phyloP scores from a whole-genome alignment of 2,888 invertebrate genomes.

The Caradrina kadenii region DNA sequence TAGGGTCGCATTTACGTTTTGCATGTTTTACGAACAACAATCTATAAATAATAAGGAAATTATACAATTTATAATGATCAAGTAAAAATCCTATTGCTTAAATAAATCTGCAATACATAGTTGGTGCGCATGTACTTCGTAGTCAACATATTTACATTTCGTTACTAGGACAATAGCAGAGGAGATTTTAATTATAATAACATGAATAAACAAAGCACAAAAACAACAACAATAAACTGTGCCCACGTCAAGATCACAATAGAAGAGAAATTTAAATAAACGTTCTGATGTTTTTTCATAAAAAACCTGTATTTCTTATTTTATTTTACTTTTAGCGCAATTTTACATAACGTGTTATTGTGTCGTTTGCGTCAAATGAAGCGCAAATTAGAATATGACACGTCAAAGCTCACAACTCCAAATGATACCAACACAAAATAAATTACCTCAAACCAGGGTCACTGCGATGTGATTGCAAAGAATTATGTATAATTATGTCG shows the following conservation, averaged over 20 bases:
- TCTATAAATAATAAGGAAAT: too few relatives aligned
- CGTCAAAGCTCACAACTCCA: slow-evolving; percentile 16
- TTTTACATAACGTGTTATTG: background rate
- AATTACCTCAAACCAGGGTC: slow-evolving; percentile 7
- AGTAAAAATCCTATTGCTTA: background rate
- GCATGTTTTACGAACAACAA: too few relatives aligned
- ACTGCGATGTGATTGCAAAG: background rate
- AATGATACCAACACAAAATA: slow-evolving; percentile 33
- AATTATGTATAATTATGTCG: too few relatives aligned
- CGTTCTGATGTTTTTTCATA: background rate
- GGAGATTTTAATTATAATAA: background rate
- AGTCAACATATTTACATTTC: background rate
- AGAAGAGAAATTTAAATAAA: too few relatives aligned
- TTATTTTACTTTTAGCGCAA: background rate
- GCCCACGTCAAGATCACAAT: too few relatives aligned
- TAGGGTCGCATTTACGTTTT: background rate
- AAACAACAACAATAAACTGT: too few relatives aligned
- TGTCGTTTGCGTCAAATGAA: background rate
- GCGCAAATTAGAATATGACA: slow-evolving; percentile 23
- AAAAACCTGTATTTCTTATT: background rate
- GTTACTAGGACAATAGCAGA: background rate
- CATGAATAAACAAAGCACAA: too few relatives aligned
- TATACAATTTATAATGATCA: too few relatives aligned
- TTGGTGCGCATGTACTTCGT: too few relatives aligned
- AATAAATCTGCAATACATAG: too few relatives aligned